These are phyloP conservation scores for Spilarctia lutea DNA, from an alignment of 2,888 invertebrate species.

Conservation along the genomic window DNA sequence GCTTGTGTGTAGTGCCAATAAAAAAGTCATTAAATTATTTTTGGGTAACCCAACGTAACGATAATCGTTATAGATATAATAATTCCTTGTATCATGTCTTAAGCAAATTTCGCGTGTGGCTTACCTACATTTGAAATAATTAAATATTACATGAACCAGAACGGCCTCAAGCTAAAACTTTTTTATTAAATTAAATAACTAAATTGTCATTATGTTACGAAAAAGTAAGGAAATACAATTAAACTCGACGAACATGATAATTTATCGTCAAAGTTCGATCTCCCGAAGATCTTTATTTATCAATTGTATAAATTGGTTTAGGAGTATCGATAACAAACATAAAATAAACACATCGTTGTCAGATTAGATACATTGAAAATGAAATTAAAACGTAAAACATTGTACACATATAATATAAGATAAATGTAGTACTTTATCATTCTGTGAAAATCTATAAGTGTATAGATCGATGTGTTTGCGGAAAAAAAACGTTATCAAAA, in stretches of 20 bases:
- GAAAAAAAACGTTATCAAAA: conserved; percentile 35
- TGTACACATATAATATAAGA: neutral
- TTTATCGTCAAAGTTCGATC: neutral
- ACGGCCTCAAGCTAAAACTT: too few species aligned
- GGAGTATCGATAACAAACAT: neutral
- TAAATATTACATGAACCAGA: neutral
- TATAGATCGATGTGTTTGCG: conserved; percentile 33
- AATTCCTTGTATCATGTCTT: neutral
- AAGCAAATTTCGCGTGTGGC: neutral
- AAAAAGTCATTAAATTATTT: too few species aligned
- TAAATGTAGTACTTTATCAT: conserved; percentile 28
- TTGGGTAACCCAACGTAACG: too few species aligned
- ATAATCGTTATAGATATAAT: too few species aligned
- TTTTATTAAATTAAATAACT: neutral
- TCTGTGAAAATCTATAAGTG: conserved; percentile 35
- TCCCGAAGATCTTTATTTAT: neutral
- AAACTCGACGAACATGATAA: too few species aligned
- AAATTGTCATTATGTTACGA: neutral
- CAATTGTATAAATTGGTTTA: neutral
- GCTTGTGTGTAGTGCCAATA: too few species aligned
- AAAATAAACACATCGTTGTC: neutral
- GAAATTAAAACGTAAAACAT: conserved; percentile 4
- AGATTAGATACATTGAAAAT: neutral
- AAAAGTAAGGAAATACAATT: neutral
- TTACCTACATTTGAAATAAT: neutral